Conservation (phyloP, 1,140 invertebrate species). For the Melipona quadrifasciata region DNA sequence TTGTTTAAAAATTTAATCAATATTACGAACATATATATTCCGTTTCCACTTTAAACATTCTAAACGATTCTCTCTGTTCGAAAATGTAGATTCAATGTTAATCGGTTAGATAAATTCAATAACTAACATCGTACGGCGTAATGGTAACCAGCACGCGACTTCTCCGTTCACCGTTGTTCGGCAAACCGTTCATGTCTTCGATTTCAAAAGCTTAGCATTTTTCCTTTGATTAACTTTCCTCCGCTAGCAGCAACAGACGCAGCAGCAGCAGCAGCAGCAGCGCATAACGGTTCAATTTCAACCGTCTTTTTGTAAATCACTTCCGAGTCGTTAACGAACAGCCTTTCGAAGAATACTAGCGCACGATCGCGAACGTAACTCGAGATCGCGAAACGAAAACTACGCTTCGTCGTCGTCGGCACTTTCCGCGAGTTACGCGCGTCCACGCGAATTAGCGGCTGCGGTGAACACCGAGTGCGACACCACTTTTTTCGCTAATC, state of each 20-base stretch:
- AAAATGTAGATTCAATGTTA: background rate
- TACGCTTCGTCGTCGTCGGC: background rate
- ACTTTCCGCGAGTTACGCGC: background rate
- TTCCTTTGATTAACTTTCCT: conserved; percentile 16
- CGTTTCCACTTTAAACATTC: background rate
- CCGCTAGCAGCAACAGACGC: background rate
- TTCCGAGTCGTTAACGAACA: background rate
- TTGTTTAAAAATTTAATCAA: background rate
- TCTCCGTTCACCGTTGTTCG: conserved; percentile 27
- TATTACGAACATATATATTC: background rate
- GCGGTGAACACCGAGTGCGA: background rate
- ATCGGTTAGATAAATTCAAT: conserved; percentile 1
- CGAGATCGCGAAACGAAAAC: background rate
- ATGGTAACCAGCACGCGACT: conserved; percentile 70
- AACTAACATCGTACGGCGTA: conserved; percentile 75
- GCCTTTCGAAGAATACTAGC: background rate
- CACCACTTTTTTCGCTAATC: conserved; percentile 36
- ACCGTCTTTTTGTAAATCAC: conserved; percentile 19
- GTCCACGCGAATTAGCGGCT: background rate
- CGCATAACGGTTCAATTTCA: conserved; percentile 4
- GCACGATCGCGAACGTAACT: background rate
- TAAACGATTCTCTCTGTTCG: background rate
- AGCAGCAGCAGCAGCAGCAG: too few species aligned
- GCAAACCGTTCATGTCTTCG: conserved; percentile 36
- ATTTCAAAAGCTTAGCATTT: conserved; percentile 3